Evolutionary conservation across 2,888 invertebrate genomes (phyloP).

Genomic region (Eupithecia vulgata): DNA sequence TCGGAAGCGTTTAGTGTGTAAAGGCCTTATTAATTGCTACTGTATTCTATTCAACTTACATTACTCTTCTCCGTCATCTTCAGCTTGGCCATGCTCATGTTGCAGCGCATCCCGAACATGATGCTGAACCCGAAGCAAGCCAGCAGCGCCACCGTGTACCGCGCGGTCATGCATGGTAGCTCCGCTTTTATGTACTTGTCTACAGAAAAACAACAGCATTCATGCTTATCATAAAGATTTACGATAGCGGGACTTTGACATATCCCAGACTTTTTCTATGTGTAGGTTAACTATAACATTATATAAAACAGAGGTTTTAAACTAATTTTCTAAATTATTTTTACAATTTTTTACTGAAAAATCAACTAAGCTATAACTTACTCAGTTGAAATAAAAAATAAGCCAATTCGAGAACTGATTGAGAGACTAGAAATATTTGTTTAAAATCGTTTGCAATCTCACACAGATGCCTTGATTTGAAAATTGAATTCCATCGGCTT

Average conservation of each 20-base stretch:
- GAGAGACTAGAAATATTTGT: background rate
- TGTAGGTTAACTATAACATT: too few species aligned
- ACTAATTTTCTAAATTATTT: too few species aligned
- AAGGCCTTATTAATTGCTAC: too few species aligned
- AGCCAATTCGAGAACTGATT: background rate
- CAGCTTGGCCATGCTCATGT: conserved; percentile 98
- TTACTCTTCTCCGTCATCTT: conserved; percentile 87
- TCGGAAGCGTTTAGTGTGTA: too few species aligned
- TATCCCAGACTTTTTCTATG: too few species aligned
- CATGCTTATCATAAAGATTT: too few species aligned
- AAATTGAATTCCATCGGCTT: background rate
- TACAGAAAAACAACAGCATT: conserved; percentile 35
- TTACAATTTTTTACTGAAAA: background rate
- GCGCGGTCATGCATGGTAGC: conserved; percentile 92
- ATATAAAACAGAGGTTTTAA: too few species aligned
- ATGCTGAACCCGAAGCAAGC: conserved; percentile 96
- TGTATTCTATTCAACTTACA: conserved; percentile 54
- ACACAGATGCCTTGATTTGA: background rate
- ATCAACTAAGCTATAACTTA: too few species aligned
- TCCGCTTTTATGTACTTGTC: conserved; percentile 95
- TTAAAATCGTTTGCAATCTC: background rate
- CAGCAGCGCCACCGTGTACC: conserved; percentile 93
- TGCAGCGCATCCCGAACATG: conserved; percentile 99
- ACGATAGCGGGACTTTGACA: too few species aligned
- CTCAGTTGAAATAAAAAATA: too few species aligned